Conservation (phyloP, 2,797 vertebrate species). For the Sphenopsis melanotis region DNA sequence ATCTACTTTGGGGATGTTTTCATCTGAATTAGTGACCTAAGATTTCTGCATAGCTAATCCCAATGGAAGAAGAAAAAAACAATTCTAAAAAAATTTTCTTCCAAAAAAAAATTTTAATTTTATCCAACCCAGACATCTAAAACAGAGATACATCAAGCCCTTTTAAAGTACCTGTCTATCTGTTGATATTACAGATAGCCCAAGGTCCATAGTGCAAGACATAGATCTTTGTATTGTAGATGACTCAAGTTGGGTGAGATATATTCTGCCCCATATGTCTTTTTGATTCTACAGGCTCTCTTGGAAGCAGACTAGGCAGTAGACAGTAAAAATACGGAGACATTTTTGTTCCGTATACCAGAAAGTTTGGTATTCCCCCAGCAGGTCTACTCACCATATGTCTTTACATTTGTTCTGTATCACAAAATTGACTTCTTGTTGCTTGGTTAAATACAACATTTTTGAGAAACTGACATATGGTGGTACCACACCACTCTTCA, state of each 20-base stretch:
- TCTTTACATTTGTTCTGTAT: conserved; percentile 59
- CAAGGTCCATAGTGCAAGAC: neutral
- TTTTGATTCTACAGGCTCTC: neutral
- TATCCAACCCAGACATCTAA: neutral
- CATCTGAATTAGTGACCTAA: neutral
- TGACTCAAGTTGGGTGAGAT: neutral
- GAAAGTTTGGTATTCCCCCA: conserved; percentile 45
- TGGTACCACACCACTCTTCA: neutral
- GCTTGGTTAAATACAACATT: conserved; percentile 44
- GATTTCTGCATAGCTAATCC: neutral
- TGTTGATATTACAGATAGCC: neutral
- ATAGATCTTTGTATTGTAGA: neutral
- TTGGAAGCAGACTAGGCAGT: conserved; percentile 13
- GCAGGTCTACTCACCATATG: conserved; percentile 60
- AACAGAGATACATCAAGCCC: neutral
- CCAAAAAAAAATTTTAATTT: neutral
- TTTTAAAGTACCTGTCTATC: neutral
- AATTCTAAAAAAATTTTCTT: neutral
- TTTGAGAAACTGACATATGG: conserved; percentile 48
- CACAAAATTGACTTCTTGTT: conserved; percentile 47
- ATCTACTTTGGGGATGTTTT: neutral
- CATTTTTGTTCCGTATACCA: neutral
- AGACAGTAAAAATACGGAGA: conserved; percentile 45
- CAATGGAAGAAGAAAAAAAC: neutral
- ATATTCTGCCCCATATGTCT: neutral